Base-by-base conservation (phyloP, 2,113 vertebrate genomes). In the Atherinomorus stipes region DNA sequence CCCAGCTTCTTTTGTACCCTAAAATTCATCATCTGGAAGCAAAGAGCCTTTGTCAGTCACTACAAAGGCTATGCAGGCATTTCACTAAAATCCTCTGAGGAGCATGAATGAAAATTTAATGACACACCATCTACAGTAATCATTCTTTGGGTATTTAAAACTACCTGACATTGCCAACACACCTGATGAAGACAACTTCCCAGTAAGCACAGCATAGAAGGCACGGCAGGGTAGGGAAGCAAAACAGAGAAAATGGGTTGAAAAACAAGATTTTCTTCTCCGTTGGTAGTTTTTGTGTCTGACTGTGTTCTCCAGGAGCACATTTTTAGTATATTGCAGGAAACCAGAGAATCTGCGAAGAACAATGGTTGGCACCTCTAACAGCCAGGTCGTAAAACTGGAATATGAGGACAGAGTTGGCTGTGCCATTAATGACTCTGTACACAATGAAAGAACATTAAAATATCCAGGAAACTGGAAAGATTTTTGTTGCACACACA, bases 281-380 rank as follows among this genome's bases (percentile, higher is more conserved):
- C n/a, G 10, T 44, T 44, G 16, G 45, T 26, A 3, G 40, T 7
- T n/a, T n/a, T 58, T 50, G 19, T 53, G 7, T 31, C 25, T 22
- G 25, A 64, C 0, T 47, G 21, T 1, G 4, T 6, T 60, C 69
- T 74, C 66, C 12, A 7, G 28, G 58, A 65, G 22, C 11, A 25
- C 45, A 42, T 73, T 64, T 71, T 11, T 37, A 10, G 23, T 23
- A 23, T 28, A 37, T 4, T 31, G 40, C 47, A 77, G 76, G 65
- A 80, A 78, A 60, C 19, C n/a, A 42, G 26, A 64, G 44, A 37
- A 26, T 26, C 7, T 47, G 21, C 12, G 60, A n/a, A 73, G 54
- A 81, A 77, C 76, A 80, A 57, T 80, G n/a, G n/a, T 9, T 67
- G 34, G 40, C 51, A 64, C 38, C 65, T 76, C 49, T 23, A 4